Evolutionary conservation across 2,797 vertebrate species (phyloP), one percentile per base, ranked within the genome.

Genomic region (Epinephelus coioides): DNA sequence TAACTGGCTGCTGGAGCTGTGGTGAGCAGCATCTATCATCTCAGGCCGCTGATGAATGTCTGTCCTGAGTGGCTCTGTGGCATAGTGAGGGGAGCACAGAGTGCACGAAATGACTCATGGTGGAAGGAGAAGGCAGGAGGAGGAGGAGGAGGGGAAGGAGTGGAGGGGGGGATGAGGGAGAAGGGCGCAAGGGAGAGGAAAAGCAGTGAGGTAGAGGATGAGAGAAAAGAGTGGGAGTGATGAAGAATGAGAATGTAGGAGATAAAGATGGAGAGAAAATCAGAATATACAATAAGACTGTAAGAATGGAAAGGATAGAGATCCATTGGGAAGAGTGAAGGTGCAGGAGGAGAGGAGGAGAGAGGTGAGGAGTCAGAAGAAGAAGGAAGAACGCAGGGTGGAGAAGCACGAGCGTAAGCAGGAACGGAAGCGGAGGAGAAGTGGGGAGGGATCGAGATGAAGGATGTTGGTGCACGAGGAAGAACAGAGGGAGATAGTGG

Each of bases 11-110:
- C 92, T 89, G 88, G 86, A 88, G 90, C 88, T 79, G 86, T 77
- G 89, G 85, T 93, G 93, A 95, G 93, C 92, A 94, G 94, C 95
- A 95, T 95, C 94, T 94, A 95, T 95, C 95, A 93, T 95, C 93
- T 93, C 86, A 88, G 89, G 88, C 86, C 84, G 60, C 92, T 95
- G 95, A 96, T 95, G 94, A 95, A 95, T 95, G 93, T 94, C 92
- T 93, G 93, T 94, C 93, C 92, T 91, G 92, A 95, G 92, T 92
- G 90, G 89, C 85, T 93, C 82, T 84, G 91, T 85, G 85, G 84
- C 59, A 65, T 71, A 79, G 91, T 70, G 80, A 83, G 74, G 83
- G 87, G 74, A 76, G 82, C 74, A 78, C 69, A 83, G 73, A 83
- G 83, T 79, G 87, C 85, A 91, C 81, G 40, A 86, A 92, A 92